These are phyloP conservation scores for Mesocentrotus franciscanus DNA, from an alignment of 53 echinoderm and acorn worm species.

Conservation along the genomic window DNA sequence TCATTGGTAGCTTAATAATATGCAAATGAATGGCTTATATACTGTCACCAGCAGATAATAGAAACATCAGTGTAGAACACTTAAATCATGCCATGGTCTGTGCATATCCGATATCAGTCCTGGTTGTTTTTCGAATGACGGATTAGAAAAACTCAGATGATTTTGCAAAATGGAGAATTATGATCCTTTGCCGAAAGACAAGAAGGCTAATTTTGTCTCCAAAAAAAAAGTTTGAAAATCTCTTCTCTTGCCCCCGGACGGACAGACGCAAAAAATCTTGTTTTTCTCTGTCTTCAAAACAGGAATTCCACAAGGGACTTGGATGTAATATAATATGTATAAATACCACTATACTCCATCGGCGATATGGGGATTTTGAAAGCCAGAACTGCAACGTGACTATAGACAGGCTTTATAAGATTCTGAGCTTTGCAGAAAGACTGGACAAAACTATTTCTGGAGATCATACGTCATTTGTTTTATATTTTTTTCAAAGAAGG, in stretches of 20 bases:
- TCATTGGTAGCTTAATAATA: neutral
- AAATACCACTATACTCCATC: neutral
- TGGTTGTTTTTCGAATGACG: neutral
- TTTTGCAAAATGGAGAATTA: constrained; percentile 9
- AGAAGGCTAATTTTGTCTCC: neutral
- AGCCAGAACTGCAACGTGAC: neutral
- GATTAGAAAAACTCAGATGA: neutral
- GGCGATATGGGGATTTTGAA: neutral
- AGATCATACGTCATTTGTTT: neutral
- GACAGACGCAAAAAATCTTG: neutral
- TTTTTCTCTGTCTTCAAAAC: neutral
- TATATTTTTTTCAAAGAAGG: neutral
- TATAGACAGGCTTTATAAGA: neutral
- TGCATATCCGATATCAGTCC: neutral
- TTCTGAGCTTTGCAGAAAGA: neutral
- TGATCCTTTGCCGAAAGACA: neutral
- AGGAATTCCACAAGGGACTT: neutral
- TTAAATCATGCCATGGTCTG: neutral
- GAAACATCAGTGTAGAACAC: neutral
- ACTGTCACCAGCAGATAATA: neutral
- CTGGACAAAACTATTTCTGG: neutral
- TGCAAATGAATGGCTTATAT: neutral
- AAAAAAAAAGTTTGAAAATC: neutral
- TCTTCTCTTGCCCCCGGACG: neutral
- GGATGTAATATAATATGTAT: constrained; percentile 28